Base-by-base conservation (phyloP, 2,797 vertebrate genomes). In the Cirrhinus molitorella region DNA sequence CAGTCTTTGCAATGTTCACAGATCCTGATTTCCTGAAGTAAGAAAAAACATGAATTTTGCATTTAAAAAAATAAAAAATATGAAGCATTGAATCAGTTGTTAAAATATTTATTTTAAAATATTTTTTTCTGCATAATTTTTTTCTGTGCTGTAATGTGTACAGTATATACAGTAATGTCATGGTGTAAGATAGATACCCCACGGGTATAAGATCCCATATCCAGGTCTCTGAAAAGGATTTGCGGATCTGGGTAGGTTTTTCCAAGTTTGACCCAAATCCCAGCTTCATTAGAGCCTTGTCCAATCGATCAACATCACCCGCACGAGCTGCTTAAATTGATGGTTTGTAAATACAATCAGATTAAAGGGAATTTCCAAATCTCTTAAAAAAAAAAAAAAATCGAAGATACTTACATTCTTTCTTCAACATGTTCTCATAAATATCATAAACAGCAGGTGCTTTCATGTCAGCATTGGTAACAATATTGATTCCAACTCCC, bases 191-290 rank as follows among this genome's bases (percentile, higher is more conserved):
- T 85, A 79, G 72, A 89, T 90, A 97, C 96, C 95, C 94, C 51
- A 96, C 90, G 84, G 92, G 40, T 85, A 96, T 92, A 6, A 96
- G 91, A 87, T 96, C 89, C 96, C 95, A 97, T 81, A 97, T 92
- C 95, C 95, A 97, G 1, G 95, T 96, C 87, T 95, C 91, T 0
- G 93, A 90, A 43, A 96, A 94, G 87, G 90, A 94, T 0, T 83
- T 94, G 82, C 94, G 93, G 75, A 94, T 59, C 2, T 72, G 85
- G 83, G 90, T 72, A 43, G 84, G 3, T 21, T 45, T 57, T 16
- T 1, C 12, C 1, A 4, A 1, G 21, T 8, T 2, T 57, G 77
- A 61, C 17, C 10, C 2, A 9, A 43, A 43, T 43, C 9, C 9
- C 40, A 43, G 40, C 7, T 37, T 5, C 37, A 37, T 3, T 37